These are phyloP conservation scores for Catharus bicknelli DNA, from an alignment of 2,113 vertebrate genomes.

Conservation along the genomic window DNA sequence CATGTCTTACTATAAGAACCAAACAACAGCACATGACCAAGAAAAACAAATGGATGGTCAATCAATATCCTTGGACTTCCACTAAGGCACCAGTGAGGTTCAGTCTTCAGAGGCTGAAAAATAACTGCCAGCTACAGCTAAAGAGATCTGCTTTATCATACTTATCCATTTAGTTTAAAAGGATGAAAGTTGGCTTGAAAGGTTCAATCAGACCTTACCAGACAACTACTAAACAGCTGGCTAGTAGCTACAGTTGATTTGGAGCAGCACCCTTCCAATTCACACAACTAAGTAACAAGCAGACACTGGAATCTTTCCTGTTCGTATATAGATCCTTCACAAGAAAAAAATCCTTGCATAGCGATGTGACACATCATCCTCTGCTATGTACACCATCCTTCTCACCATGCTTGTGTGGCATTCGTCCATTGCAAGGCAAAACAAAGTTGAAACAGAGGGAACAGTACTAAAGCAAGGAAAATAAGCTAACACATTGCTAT, in stretches of 20 bases:
- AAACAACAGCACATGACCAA: not conserved
- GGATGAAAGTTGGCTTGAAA: not conserved
- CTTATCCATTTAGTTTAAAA: not conserved
- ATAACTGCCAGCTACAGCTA: not conserved
- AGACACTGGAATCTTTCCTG: not conserved
- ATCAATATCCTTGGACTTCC: not conserved
- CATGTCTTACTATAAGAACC: not conserved
- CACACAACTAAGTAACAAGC: not conserved
- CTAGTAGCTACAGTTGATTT: not conserved
- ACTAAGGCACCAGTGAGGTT: not conserved
- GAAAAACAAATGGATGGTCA: not conserved
- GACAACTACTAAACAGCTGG: not conserved
- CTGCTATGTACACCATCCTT: not conserved
- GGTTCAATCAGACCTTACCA: not conserved
- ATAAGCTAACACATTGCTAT: not conserved
- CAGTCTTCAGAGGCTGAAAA: not conserved
- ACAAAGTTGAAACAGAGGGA: not conserved
- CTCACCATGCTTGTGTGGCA: not conserved
- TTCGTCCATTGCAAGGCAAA: not conserved
- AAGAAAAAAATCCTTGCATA: not conserved
- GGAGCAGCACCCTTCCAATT: not conserved
- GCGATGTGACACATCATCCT: fast-evolving
- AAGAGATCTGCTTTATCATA: not conserved
- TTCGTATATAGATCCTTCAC: not conserved
- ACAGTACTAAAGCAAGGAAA: not conserved